Conservation (phyloP, 1,140 invertebrate genomes). For the Zaprionus capensis region DNA sequence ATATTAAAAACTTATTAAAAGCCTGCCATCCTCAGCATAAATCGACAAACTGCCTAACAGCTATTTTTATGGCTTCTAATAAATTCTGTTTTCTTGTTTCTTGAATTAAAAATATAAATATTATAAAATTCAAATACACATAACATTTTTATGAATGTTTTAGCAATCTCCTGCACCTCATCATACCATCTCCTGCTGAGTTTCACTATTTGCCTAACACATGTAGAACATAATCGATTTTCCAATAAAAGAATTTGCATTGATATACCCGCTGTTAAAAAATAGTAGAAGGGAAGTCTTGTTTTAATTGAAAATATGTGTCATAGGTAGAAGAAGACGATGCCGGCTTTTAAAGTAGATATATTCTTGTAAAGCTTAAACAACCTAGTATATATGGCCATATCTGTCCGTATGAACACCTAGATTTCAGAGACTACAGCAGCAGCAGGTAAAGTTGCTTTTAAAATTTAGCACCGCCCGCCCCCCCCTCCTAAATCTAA, state of each 20-base stretch:
- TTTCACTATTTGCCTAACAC: background rate
- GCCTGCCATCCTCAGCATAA: background rate
- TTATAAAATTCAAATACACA: background rate
- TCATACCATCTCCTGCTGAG: background rate
- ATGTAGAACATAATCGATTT: slow-evolving; percentile 2
- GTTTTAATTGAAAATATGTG: too few species aligned
- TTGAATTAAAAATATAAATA: background rate
- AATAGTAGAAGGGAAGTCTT: too few species aligned
- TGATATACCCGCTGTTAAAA: too few species aligned
- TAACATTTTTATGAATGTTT: background rate
- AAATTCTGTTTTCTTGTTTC: slow-evolving; percentile 4
- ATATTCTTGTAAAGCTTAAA: too few species aligned
- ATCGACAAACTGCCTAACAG: background rate
- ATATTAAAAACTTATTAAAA: slow-evolving; percentile 2
- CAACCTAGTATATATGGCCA: too few species aligned
- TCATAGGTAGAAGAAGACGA: too few species aligned
- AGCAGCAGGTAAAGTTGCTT: too few species aligned
- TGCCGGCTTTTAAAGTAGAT: too few species aligned
- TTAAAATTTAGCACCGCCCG: too few species aligned
- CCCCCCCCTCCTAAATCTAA: too few species aligned
- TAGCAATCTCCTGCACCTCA: background rate
- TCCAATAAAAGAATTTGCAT: background rate
- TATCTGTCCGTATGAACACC: too few species aligned
- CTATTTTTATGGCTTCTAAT: background rate
- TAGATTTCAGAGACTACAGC: too few species aligned